Percentiles rank a stretch among this genome's conserved stretches.
Evolutionary conservation across 2,113 vertebrate genomes (phyloP).

Genomic region (Strix uralensis): DNA sequence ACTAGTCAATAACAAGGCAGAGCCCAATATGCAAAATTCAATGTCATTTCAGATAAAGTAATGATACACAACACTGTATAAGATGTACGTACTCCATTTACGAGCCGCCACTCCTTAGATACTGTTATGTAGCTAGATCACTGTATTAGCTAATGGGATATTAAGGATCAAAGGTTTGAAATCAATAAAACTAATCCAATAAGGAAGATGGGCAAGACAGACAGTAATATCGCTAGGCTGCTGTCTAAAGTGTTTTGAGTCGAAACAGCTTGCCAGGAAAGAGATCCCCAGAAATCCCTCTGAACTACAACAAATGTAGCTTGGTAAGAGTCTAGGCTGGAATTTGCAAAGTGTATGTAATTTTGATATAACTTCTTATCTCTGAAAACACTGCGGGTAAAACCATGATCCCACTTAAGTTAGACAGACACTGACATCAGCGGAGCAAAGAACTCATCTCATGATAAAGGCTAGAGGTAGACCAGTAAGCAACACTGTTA

Average conservation of each 20-base stretch:
- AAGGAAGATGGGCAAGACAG: background rate
- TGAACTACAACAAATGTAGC: background rate
- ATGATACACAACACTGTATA: background rate
- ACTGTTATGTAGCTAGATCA: background rate
- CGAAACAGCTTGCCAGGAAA: background rate
- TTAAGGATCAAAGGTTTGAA: conserved; percentile 4
- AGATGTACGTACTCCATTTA: background rate
- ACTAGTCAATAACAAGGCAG: background rate
- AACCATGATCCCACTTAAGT: background rate
- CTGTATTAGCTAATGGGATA: background rate
- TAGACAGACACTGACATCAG: background rate
- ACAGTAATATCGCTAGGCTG: background rate
- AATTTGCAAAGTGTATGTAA: background rate
- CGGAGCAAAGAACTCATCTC: background rate
- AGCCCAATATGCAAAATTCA: background rate
- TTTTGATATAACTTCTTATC: background rate
- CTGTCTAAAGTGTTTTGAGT: background rate
- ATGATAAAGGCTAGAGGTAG: background rate
- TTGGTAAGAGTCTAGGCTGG: background rate
- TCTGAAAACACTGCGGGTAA: background rate
- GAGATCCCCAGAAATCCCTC: background rate
- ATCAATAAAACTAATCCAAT: conserved; percentile 1
- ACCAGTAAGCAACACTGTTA: background rate
- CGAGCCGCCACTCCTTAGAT: background rate
- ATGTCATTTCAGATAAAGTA: background rate